Conservation (phyloP, 2,113 vertebrate genomes). For the Scomber japonicus region DNA sequence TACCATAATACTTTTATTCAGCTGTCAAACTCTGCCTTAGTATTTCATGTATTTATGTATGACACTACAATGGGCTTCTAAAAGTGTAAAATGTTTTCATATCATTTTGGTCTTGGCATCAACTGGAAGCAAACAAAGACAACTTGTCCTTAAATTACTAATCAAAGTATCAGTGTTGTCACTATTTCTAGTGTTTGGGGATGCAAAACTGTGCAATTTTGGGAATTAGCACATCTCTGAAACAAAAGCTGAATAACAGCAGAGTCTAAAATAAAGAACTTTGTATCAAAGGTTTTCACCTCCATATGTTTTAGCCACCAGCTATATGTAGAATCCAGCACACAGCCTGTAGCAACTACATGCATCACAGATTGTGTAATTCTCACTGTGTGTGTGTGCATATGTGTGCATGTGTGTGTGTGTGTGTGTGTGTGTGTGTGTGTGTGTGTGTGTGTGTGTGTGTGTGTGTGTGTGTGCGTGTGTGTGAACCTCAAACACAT, state of each 20-base stretch:
- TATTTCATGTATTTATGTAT: no score
- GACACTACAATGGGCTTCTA: no score
- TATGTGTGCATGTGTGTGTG: not conserved
- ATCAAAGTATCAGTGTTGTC: not conserved
- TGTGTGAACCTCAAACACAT: not conserved
- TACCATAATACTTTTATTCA: no score
- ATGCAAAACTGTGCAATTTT: no score
- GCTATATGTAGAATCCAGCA: conserved; percentile 2
- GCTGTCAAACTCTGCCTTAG: no score
- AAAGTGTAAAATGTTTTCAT: no score
- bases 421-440: not conserved
- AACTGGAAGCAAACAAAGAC: not conserved
- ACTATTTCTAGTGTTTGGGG: not conserved
- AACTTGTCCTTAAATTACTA: not conserved
- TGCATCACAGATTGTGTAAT: not conserved
- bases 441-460: not conserved
- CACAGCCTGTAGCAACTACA: conserved; percentile 14
- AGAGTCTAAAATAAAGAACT: not conserved
- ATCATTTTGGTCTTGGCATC: no score
- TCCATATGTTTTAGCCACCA: conserved; percentile 4
- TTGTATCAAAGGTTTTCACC: not conserved
- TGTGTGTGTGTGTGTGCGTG: not conserved
- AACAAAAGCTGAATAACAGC: not conserved
- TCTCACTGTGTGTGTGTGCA: not conserved
- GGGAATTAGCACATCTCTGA: no score